Percentiles rank a stretch among this genome's conserved stretches.
These are phyloP conservation scores for Trichopoda pennipes DNA, from an alignment of 2,888 invertebrate genomes.

Conservation along the genomic window DNA sequence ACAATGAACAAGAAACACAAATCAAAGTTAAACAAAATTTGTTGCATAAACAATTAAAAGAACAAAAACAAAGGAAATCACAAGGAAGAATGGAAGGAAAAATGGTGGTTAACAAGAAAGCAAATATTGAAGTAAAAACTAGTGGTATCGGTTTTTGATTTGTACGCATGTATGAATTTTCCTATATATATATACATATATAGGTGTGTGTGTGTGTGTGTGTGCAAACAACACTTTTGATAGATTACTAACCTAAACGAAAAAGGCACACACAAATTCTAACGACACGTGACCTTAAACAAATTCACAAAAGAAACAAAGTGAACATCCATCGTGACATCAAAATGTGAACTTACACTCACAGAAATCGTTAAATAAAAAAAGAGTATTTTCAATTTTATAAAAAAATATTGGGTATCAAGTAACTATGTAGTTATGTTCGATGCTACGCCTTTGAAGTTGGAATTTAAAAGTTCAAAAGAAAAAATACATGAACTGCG, in stretches of 20 bases:
- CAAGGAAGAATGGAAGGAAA: conserved; percentile 40
- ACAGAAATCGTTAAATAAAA: conserved; percentile 11
- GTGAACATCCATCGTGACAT: conserved; percentile 43
- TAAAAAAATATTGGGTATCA: too few species aligned
- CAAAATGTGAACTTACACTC: conserved; percentile 45
- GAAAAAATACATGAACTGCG: too few species aligned
- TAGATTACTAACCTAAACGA: conserved; percentile 78
- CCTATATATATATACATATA: not conserved
- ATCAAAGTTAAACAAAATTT: conserved; percentile 67
- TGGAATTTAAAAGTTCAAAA: too few species aligned
- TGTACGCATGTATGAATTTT: not conserved
- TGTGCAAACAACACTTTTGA: conserved; percentile 72
- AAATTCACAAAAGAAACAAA: conserved; percentile 69
- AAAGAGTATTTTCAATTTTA: not conserved
- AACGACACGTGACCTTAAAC: conserved; percentile 72
- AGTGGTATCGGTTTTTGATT: conserved; percentile 46
- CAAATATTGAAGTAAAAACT: conserved; percentile 27
- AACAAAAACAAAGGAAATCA: conserved; percentile 37
- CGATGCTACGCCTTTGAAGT: too few species aligned
- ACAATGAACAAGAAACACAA: conserved; percentile 61
- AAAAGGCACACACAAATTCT: conserved; percentile 71
- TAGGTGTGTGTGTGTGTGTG: not conserved
- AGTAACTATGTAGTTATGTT: too few species aligned
- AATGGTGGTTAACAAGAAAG: conserved; percentile 63
- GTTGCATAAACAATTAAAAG: conserved; percentile 66